phyloP scores from a whole-genome alignment of 2,113 vertebrate species.

The Dromiciops gliroides region DNA sequence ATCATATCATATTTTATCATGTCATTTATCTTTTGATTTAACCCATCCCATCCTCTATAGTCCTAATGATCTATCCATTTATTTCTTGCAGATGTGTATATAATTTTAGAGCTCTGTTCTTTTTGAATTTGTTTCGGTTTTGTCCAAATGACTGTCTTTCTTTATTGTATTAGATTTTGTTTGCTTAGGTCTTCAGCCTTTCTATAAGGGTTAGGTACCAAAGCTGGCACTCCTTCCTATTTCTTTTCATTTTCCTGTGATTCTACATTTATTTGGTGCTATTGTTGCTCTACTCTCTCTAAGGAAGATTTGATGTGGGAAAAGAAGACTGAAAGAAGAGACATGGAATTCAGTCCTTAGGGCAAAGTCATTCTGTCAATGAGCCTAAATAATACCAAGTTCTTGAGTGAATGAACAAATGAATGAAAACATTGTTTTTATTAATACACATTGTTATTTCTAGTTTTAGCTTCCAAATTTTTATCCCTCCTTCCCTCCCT shows the following conservation, averaged over 20 bases:
- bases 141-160: not conserved
- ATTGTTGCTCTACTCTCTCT: not conserved
- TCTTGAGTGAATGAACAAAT: not conserved
- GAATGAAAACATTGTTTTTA: no score
- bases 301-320: not conserved
- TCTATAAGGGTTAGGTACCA: not conserved
- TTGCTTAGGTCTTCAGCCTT: not conserved
- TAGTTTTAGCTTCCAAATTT: no score
- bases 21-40: no score
- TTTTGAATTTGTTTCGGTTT: no score
- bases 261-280: not conserved
- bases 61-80: no score
- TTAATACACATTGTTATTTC: no score
- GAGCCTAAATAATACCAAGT: not conserved
- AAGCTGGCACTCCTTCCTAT: not conserved
- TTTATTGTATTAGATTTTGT: not conserved
- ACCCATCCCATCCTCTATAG: no score
- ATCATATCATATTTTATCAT: no score
- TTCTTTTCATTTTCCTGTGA: not conserved
- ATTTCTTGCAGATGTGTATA: no score
- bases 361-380: not conserved
- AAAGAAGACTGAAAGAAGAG: not conserved
- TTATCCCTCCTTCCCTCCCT: no score
- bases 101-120: no score
- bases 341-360: not conserved